Evolutionary conservation across 2,113 vertebrate genomes (phyloP).

Genomic region (Thunnus maccoyii): DNA sequence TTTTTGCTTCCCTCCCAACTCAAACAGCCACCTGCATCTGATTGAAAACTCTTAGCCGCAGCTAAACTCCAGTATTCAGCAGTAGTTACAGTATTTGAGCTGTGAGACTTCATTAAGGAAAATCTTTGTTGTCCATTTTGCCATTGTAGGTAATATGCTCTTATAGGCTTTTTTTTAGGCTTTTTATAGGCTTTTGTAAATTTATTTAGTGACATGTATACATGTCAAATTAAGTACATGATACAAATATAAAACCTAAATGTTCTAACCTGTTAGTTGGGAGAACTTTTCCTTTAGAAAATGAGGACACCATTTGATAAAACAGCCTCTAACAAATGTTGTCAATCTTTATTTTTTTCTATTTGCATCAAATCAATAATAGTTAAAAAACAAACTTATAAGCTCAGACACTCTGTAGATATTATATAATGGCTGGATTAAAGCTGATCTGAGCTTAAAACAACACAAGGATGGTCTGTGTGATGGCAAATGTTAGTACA

Average conservation of each 20-base stretch:
- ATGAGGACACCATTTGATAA: too few relatives aligned
- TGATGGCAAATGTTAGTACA: background rate
- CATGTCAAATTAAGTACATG: too few relatives aligned
- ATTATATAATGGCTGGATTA: background rate
- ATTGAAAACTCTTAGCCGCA: slow-evolving; percentile 74
- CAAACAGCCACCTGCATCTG: slow-evolving; percentile 53
- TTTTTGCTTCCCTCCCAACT: slow-evolving; percentile 50
- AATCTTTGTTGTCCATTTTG: background rate
- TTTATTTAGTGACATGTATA: background rate
- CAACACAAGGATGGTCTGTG: background rate
- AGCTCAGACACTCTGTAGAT: too few relatives aligned
- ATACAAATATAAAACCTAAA: background rate
- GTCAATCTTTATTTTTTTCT: too few relatives aligned
- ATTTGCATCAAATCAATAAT: too few relatives aligned
- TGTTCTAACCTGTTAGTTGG: too few relatives aligned
- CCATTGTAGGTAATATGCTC: background rate
- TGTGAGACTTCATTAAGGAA: background rate
- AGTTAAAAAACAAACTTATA: too few relatives aligned
- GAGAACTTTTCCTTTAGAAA: too few relatives aligned
- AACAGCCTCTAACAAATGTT: too few relatives aligned
- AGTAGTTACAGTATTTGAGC: slow-evolving; percentile 27
- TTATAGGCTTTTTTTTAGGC: too few relatives aligned
- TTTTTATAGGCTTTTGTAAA: background rate
- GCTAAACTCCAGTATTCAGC: slow-evolving; percentile 59
- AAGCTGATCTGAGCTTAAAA: too few relatives aligned